A percentile compares a stretch with the other conserved stretches of the same genome.
Evolutionary conservation across 2,113 vertebrate species (phyloP).

Genomic region (Gasterosteus aculeatus): DNA sequence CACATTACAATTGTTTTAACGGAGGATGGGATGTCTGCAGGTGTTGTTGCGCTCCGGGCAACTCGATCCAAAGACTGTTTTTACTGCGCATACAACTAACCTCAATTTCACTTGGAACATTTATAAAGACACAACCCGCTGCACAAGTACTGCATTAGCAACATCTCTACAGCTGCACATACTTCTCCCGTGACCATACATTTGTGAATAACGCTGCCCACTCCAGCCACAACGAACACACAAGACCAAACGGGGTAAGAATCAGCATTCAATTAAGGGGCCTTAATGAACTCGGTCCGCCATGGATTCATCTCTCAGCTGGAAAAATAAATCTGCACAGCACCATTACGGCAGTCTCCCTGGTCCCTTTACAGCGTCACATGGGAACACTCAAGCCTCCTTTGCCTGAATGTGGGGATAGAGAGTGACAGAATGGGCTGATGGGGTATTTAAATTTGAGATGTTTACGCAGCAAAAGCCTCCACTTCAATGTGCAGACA

Average conservation of each 20-base stretch:
- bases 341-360: slow-evolving; percentile 28
- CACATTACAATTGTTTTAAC: neutral
- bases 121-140: neutral
- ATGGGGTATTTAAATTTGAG: slow-evolving; percentile 57
- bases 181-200: slow-evolving; percentile 14
- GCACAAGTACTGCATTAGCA: slow-evolving; percentile 3
- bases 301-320: slow-evolving; percentile 56
- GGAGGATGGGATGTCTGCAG: neutral
- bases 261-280: slow-evolving; percentile 66
- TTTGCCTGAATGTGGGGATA: slow-evolving; percentile 25
- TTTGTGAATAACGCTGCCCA: slow-evolving; percentile 41
- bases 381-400: slow-evolving; percentile 45
- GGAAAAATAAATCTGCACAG: slow-evolving; percentile 62
- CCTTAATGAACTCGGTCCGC: slow-evolving; percentile 62
- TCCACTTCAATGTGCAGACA: slow-evolving; percentile 32
- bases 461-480: slow-evolving; percentile 49
- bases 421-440: slow-evolving; percentile 60
- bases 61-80: slow-evolving; percentile 3
- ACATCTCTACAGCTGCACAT: neutral
- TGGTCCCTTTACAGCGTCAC: slow-evolving; percentile 18
- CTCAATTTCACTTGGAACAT: neutral
- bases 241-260: slow-evolving; percentile 48
- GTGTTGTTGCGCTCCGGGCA: neutral
- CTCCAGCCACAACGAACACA: slow-evolving; percentile 34
- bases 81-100: neutral